Base-by-base conservation (phyloP, 2,888 invertebrate genomes). In the Drosophila borborema region DNA sequence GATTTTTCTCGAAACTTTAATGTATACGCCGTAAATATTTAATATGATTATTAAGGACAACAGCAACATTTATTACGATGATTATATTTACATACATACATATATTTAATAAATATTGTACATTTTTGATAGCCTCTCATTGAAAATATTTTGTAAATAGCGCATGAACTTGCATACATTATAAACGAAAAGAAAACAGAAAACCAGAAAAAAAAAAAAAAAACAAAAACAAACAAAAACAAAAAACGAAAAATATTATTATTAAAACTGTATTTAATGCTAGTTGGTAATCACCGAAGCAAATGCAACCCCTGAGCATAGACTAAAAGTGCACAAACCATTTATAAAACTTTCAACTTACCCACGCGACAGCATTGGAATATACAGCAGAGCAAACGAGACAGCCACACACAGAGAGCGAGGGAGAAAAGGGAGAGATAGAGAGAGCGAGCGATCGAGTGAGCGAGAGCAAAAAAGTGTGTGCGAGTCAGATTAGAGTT, bases 1-100 rank as follows among this genome's bases (percentile, higher is more conserved):
- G 91, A 89, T 89, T 91, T 90, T 82, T 91, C 89, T 89, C 80
- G 90, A 91, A 89, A 90, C 90, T 90, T 89, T 79, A 90, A 91
- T 82, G 91, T 89, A 89, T 89, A 89, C 91, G 91, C 89, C 77
- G 89, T 88, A 87, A 87, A 88, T 87, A 91, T 89, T 90, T 82
- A 89, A 85, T 86, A 86, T 86, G 90, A 87, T 86, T 90, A 88
- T 74, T 77, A 82, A 80, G 81, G 69, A 62, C 41, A 75, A 75
- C 82, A 73, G 77, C 72, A 86, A 80, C 72, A 85, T 80, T 87
- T 90, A 87, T 86, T 80, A 82, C 61, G 72, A 88, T 88, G 75
- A 90, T 90, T 90, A 88, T 90, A 76, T 72, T 78, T 72, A 87
- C 74, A 81, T 84, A 85, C 55, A 51, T 34, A 51, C 18, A 85